Evolutionary conservation across 2,888 invertebrate genomes (phyloP).

Genomic region (Cheiracanthium punctorium): DNA sequence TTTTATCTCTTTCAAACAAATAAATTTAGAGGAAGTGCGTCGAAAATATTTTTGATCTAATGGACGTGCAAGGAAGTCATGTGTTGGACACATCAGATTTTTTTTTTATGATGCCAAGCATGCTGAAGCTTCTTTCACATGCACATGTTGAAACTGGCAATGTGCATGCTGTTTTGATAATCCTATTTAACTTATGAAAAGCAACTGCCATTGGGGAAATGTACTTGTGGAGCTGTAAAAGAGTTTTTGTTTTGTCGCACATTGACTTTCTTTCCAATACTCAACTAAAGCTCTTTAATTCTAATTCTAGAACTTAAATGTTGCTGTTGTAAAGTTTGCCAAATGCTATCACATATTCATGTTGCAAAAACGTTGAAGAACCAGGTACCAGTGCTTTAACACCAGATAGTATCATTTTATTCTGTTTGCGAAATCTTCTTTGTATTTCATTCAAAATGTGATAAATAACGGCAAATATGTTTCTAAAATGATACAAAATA

Average conservation of each 20-base stretch:
- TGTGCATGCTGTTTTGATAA: not conserved
- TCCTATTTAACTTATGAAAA: not conserved
- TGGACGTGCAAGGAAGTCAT: too few relatives aligned
- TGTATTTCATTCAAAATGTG: not conserved
- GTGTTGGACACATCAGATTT: too few relatives aligned
- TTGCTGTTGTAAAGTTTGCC: not conserved
- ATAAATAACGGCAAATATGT: not conserved
- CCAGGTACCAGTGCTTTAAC: not conserved
- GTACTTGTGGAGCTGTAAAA: not conserved
- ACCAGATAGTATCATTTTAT: not conserved
- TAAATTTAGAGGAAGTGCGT: too few relatives aligned
- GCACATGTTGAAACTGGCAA: not conserved
- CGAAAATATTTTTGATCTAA: too few relatives aligned
- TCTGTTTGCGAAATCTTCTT: not conserved
- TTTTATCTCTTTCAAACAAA: too few relatives aligned
- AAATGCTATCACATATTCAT: not conserved
- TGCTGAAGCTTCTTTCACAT: not conserved
- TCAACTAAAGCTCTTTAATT: not conserved
- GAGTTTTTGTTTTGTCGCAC: not conserved
- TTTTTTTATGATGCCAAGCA: slow-evolving; percentile 31
- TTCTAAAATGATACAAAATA: not conserved
- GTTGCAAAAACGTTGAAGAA: not conserved
- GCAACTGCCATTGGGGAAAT: not conserved
- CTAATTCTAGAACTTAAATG: not conserved
- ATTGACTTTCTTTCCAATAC: not conserved